Percentiles rank a stretch among this genome's conserved stretches.
Conservation (phyloP, 2,888 invertebrate genomes). For the Brachynemurus nebulosus region DNA sequence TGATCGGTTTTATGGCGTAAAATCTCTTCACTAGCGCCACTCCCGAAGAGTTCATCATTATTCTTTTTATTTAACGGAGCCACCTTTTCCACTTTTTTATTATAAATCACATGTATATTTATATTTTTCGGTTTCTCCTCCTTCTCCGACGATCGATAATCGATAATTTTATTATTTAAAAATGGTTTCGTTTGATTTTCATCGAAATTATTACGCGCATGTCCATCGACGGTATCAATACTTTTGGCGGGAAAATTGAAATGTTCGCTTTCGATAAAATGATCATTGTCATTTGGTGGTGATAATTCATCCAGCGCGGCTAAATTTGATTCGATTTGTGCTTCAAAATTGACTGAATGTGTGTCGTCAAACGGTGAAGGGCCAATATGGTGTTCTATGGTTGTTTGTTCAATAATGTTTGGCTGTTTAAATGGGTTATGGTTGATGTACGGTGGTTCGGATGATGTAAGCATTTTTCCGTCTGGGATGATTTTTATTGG, state of each 20-base stretch:
- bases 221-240: not conserved
- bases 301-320: constrained; percentile 44
- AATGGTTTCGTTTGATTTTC: not conserved
- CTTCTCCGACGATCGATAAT: not conserved
- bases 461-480: constrained; percentile 7
- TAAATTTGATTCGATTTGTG: constrained; percentile 44
- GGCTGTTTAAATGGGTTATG: constrained; percentile 13
- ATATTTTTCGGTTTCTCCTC: not conserved
- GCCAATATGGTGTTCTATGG: no score
- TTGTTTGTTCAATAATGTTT: constrained; percentile 20
- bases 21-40: constrained; percentile 16
- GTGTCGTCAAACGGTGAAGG: no score
- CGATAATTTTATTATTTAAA: not conserved
- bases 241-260: not conserved
- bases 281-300: constrained; percentile 24
- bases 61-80: not conserved
- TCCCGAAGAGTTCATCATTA: no score
- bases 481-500: constrained; percentile 13
- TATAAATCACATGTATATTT: constrained; percentile 4
- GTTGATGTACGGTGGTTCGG: constrained; percentile 15
- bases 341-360: constrained; percentile 39
- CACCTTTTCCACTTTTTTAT: constrained; percentile 1
- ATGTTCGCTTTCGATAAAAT: constrained; percentile 12
- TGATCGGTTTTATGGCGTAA: constrained; percentile 44
- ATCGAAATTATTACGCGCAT: not conserved